Conservation (phyloP, 1,140 invertebrate species). For the Mya arenaria region DNA sequence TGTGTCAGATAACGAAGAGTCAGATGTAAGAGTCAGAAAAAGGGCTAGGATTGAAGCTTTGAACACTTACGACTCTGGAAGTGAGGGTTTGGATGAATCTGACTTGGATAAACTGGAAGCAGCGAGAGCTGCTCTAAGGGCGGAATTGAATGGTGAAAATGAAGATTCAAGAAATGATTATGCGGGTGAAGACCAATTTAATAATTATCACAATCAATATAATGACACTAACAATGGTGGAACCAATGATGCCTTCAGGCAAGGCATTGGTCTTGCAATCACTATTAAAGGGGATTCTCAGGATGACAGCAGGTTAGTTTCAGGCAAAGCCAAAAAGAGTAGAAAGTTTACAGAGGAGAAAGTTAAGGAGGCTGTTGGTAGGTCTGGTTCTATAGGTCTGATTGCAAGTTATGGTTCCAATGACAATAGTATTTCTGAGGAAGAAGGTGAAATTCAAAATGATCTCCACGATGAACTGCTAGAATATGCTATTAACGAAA, state of each 20-base stretch:
- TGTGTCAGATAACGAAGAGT: slow-evolving; percentile 56
- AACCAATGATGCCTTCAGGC: background rate
- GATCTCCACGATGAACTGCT: slow-evolving; percentile 50
- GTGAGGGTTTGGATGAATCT: slow-evolving; percentile 49
- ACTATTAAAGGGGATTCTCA: slow-evolving; percentile 45
- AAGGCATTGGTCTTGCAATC: slow-evolving; percentile 34
- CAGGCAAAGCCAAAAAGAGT: slow-evolving; percentile 1
- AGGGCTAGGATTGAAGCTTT: slow-evolving; percentile 47
- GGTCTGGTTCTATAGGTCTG: slow-evolving; percentile 74
- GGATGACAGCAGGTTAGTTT: slow-evolving; percentile 34
- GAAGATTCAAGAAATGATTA: slow-evolving; percentile 8
- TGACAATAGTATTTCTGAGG: slow-evolving; percentile 72
- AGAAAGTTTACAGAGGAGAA: slow-evolving; percentile 32
- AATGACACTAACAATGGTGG: no score
- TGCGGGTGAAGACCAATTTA: background rate
- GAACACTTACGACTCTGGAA: slow-evolving; percentile 49
- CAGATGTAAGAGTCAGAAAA: slow-evolving; percentile 19
- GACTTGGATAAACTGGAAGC: slow-evolving; percentile 79
- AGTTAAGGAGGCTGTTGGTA: slow-evolving; percentile 47
- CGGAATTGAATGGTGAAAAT: slow-evolving; percentile 66
- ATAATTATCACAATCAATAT: background rate
- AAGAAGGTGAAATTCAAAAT: slow-evolving; percentile 76
- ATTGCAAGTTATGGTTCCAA: slow-evolving; percentile 76
- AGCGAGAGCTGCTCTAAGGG: slow-evolving; percentile 76
- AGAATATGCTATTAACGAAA: slow-evolving; percentile 49